These are phyloP conservation scores for Pogonus chalceus DNA, from an alignment of 1,140 invertebrate species.

Conservation along the genomic window DNA sequence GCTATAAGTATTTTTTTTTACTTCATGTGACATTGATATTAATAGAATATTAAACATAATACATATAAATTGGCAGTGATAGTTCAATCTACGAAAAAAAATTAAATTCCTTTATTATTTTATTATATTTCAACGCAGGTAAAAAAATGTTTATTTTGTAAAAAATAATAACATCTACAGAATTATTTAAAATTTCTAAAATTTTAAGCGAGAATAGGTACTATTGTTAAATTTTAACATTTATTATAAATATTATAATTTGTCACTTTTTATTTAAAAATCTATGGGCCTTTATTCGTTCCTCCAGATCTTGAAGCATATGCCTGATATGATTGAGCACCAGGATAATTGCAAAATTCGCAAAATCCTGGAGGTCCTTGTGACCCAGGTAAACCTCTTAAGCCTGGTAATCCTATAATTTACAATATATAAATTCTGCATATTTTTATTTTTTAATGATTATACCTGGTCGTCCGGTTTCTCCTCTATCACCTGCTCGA, in stretches of 20 bases:
- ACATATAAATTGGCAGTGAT: no score
- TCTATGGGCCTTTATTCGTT: conserved; percentile 39
- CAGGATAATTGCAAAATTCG: conserved; percentile 43
- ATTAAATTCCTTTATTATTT: no score
- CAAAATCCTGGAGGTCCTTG: conserved; percentile 51
- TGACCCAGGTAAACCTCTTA: conserved; percentile 40
- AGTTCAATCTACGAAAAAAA: no score
- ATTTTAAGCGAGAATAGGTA: no score
- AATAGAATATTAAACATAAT: no score
- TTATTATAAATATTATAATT: neutral
- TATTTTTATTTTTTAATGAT: neutral
- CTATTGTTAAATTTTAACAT: neutral
- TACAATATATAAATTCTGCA: neutral
- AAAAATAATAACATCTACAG: no score
- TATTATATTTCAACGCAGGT: no score
- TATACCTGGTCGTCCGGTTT: conserved; percentile 51
- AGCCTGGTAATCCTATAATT: conserved; percentile 38
- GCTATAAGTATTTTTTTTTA: no score
- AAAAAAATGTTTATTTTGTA: no score
- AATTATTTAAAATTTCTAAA: no score
- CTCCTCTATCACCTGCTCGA: conserved; percentile 50
- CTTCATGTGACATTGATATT: no score
- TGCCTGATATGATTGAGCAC: conserved; percentile 29
- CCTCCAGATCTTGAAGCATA: conserved; percentile 30
- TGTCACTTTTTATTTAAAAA: conserved; percentile 15